Evolutionary conservation across 2,113 vertebrate genomes (phyloP).

Genomic region (Scortum barcoo): DNA sequence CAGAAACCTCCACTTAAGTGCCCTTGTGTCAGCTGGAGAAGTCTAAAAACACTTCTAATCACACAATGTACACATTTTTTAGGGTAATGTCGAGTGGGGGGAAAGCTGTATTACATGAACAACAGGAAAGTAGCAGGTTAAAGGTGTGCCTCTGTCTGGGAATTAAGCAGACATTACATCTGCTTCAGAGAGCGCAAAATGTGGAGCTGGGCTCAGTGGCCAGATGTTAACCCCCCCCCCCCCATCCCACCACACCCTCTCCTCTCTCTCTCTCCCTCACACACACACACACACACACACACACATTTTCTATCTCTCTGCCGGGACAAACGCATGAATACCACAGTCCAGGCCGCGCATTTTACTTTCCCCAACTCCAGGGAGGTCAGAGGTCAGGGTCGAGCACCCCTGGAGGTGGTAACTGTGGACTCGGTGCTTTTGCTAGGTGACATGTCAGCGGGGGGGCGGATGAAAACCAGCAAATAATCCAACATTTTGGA

Average conservation of each 20-base stretch:
- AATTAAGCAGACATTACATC: conserved; percentile 78
- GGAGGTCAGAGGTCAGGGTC: conserved; percentile 69
- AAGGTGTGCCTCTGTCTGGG: conserved; percentile 67
- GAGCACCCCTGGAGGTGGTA: conserved; percentile 57
- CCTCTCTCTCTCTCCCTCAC: neutral
- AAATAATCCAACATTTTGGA: conserved; percentile 11
- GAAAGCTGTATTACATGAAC: neutral
- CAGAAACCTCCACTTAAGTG: conserved; percentile 34
- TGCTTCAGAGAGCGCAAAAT: conserved; percentile 72
- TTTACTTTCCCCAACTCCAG: conserved; percentile 56
- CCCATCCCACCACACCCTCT: too few relatives aligned
- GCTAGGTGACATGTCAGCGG: conserved; percentile 42
- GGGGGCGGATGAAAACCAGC: conserved; percentile 34
- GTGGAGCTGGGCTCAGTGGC: conserved; percentile 58
- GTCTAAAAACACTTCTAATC: too few relatives aligned
- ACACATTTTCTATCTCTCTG: conserved; percentile 51
- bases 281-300: conserved; percentile 25
- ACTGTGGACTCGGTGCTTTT: conserved; percentile 48
- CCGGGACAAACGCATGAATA: conserved; percentile 44
- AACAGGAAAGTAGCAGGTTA: conserved; percentile 66
- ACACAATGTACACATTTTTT: conserved; percentile 11
- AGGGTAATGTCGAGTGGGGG: neutral
- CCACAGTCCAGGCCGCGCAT: conserved; percentile 18
- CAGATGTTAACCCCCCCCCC: conserved; percentile 75
- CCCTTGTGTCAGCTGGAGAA: conserved; percentile 33